Base-by-base conservation (phyloP, 2,888 invertebrate species). In the Altica lythri region DNA sequence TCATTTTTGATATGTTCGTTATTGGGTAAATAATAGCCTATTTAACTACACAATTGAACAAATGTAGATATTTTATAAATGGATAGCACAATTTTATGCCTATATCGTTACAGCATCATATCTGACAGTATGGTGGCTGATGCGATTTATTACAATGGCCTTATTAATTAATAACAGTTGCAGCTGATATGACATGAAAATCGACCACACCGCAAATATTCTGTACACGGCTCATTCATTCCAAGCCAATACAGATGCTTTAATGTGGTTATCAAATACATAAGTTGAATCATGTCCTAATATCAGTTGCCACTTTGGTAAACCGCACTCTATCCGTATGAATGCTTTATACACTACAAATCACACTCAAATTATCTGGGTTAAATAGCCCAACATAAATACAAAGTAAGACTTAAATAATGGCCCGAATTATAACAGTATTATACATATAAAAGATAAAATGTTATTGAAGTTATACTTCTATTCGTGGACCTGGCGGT, bases 141-240 rank as follows among this genome's bases (percentile, higher is more conserved):
- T n/a, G 19, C 37, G 37, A 37, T 37, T 37, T 37, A 37, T 37
- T 17, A 37, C 37, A 37, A 37, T 37, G 19, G 37, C 18, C 37
- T 37, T 17, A 19, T 37, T 37, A 37, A 37, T 37, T 37, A 37
- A 37, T 37, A 37, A 37, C 37, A 37, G 37, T 37, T 37, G 37
- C 37, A 37, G 37, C 37, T 37, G 37, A 37, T 37, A 37, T 37
- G 37, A 37, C 37, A 37, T 37, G 37, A 37, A 37, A 37, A 37
- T 37, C 37, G 37, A 37, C 37, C 37, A 18, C 18, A 37, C 37
- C 37, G 19, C 37, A 37, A 37, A 37, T 37, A 18, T 18, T 10
- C 18, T 37, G n/a, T 37, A 37, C 18, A 17, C 18, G 37, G 37
- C 19, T 18, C 37, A 37, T 37, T 37, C 37, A 37, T 37, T 37